A percentile compares a stretch with the other conserved stretches of the same genome.
Evolutionary conservation across 2,797 vertebrate genomes (phyloP).

Genomic region (Clarias pachynema): DNA sequence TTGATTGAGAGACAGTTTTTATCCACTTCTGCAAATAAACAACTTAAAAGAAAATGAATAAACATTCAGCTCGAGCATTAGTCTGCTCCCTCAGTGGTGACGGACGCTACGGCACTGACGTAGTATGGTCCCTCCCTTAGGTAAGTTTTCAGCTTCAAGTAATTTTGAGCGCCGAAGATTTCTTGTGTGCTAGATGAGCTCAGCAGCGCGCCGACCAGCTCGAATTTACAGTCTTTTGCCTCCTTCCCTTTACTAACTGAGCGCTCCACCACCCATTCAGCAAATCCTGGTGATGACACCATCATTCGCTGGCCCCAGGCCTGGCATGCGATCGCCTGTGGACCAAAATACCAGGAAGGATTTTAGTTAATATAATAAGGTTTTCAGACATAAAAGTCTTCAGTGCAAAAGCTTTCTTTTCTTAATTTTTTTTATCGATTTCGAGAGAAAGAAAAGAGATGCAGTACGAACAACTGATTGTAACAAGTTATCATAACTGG

Average conservation of each 20-base stretch:
- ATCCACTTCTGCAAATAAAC: background rate
- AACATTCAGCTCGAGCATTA: conserved; percentile 62
- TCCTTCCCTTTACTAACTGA: conserved; percentile 87
- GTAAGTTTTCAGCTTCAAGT: conserved; percentile 86
- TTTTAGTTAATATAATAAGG: background rate
- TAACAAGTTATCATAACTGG: background rate
- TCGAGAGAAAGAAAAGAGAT: background rate
- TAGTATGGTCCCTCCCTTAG: conserved; percentile 90
- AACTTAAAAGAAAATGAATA: background rate
- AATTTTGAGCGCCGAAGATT: conserved; percentile 88
- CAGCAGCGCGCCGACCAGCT: conserved; percentile 88
- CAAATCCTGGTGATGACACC: conserved; percentile 88
- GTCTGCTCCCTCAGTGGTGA: conserved; percentile 89
- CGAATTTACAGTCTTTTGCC: conserved; percentile 92
- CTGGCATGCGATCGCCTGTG: conserved; percentile 88
- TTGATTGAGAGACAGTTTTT: background rate
- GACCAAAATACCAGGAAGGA: background rate
- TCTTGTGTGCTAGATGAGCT: conserved; percentile 80
- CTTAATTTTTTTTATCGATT: background rate
- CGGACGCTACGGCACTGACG: conserved; percentile 82
- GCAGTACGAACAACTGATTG: too few relatives aligned
- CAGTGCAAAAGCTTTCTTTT: background rate
- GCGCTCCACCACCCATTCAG: conserved; percentile 92
- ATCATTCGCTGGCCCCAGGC: conserved; percentile 92
- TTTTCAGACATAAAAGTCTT: background rate